phyloP scores from a whole-genome alignment of 2,888 invertebrate genomes.

The Oscheius sp. region DNA sequence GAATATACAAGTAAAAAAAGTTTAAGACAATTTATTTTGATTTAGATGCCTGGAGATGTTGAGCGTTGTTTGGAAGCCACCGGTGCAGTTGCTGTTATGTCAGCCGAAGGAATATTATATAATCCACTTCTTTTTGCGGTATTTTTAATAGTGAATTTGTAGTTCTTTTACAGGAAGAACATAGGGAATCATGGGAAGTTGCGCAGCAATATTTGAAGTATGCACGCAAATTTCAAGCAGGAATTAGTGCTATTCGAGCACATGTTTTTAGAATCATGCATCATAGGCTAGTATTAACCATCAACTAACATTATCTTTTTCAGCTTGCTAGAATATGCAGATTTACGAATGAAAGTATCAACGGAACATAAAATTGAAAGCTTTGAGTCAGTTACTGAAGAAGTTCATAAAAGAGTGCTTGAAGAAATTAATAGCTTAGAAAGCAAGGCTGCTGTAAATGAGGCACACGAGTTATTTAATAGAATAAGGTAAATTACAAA shows the following conservation, averaged over 20 bases:
- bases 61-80: constrained; percentile 85
- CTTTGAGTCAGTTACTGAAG: constrained; percentile 56
- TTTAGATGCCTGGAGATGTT: constrained; percentile 88
- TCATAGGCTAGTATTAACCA: constrained; percentile 77
- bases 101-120: constrained; percentile 89
- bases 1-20: constrained; percentile 82
- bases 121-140: constrained; percentile 87
- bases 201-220: constrained; percentile 86
- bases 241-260: constrained; percentile 87
- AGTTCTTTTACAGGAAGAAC: constrained; percentile 31
- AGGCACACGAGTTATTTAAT: constrained; percentile 38
- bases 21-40: background rate
- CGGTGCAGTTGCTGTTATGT: constrained; percentile 79
- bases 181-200: constrained; percentile 74
- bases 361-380: constrained; percentile 49
- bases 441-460: constrained; percentile 19
- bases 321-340: constrained; percentile 61
- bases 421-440: constrained; percentile 35
- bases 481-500: constrained; percentile 37
- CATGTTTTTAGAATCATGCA: constrained; percentile 96
- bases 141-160: background rate
- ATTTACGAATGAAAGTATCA: constrained; percentile 60
- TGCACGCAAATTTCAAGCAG: constrained; percentile 84
- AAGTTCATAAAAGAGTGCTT: constrained; percentile 45
- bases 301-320: constrained; percentile 18